Conservation (phyloP, 2,113 vertebrate genomes). For the Capricornis sumatraensis region DNA sequence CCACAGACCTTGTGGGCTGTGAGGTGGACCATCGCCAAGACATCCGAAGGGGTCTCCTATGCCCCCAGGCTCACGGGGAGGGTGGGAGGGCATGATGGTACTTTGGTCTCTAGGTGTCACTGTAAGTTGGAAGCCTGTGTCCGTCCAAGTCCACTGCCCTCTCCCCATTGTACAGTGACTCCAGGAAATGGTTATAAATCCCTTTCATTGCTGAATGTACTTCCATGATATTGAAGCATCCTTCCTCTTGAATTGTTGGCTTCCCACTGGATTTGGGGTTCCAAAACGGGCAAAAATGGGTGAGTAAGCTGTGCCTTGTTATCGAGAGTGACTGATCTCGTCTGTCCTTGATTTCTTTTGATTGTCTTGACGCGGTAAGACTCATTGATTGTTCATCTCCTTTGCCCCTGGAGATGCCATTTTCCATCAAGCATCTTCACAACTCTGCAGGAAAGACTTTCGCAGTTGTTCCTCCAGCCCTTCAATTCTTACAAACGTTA, state of each 20-base stretch:
- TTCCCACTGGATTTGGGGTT: background rate
- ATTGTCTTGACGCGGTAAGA: too few relatives aligned
- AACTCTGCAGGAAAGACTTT: background rate
- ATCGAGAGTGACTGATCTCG: too few relatives aligned
- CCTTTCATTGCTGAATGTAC: background rate
- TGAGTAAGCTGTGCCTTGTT: background rate
- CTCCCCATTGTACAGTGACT: background rate
- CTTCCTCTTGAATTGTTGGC: background rate
- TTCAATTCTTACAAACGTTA: background rate
- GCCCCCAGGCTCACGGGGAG: background rate
- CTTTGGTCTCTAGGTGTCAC: background rate
- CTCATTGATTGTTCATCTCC: background rate
- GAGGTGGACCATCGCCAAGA: background rate
- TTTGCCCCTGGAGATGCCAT: background rate
- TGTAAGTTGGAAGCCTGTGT: background rate
- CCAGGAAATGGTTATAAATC: too few relatives aligned
- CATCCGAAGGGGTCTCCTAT: background rate
- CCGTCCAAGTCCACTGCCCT: background rate
- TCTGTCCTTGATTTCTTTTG: background rate
- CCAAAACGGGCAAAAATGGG: background rate
- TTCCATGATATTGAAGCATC: too few relatives aligned
- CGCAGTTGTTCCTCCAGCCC: background rate
- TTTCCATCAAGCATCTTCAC: background rate
- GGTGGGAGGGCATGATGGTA: background rate
- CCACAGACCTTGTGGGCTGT: background rate